Percentiles rank a stretch among this genome's conserved stretches.
phyloP scores from a whole-genome alignment of 2,888 invertebrate genomes.

The Cotesia congregata region DNA sequence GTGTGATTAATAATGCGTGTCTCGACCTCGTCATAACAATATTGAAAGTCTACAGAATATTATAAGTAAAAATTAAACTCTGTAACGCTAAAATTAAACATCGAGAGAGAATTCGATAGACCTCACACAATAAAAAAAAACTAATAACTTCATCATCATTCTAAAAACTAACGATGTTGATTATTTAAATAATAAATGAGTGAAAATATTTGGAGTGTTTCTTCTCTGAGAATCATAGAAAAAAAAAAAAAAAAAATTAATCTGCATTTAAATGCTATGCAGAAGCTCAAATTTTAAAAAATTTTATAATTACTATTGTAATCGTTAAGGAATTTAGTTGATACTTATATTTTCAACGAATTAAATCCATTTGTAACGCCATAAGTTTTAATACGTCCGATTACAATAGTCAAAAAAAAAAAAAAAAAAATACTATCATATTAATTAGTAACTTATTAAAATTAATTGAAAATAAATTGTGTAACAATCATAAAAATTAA shows the following conservation, averaged over 20 bases:
- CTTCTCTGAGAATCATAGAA: constrained; percentile 7
- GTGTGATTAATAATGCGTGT: constrained; percentile 33
- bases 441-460: constrained; percentile 4
- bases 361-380: not conserved
- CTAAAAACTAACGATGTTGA: not conserved
- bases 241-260: constrained; percentile 35
- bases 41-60: constrained; percentile 64
- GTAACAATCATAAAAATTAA: not conserved
- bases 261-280: constrained; percentile 21
- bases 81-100: constrained; percentile 37
- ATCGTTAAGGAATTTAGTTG: not conserved
- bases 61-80: constrained; percentile 35
- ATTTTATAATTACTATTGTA: constrained; percentile 25
- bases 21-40: constrained; percentile 66
- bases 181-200: not conserved
- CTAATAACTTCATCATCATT: constrained; percentile 34
- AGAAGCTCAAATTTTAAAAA: constrained; percentile 7
- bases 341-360: constrained; percentile 6
- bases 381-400: constrained; percentile 3
- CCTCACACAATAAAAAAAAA: constrained; percentile 43
- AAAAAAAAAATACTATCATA: not conserved
- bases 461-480: constrained; percentile 22
- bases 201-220: not conserved
- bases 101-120: constrained; percentile 4
- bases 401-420: not conserved